Conservation (phyloP, 2,113 vertebrate genomes). For the Kryptolebias marmoratus region DNA sequence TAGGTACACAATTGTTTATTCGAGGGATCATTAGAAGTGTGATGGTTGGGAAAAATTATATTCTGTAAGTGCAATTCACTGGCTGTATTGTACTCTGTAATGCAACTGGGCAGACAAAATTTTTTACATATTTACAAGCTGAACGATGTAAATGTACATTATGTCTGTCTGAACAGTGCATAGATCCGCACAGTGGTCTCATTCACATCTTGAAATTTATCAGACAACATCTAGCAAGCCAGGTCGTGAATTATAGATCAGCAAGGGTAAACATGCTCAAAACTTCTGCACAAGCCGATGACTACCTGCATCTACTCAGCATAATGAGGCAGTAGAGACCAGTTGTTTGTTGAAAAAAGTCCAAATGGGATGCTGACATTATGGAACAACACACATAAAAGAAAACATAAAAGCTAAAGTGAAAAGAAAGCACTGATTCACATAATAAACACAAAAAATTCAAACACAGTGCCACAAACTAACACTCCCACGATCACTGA, state of each 20-base stretch:
- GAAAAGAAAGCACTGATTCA: constrained; percentile 22
- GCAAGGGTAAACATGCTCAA: constrained; percentile 1
- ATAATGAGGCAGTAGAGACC: background rate
- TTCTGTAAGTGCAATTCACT: constrained; percentile 12
- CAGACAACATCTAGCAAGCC: background rate
- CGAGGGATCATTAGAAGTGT: background rate
- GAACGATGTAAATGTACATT: background rate
- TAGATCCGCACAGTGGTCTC: background rate
- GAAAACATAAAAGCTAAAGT: background rate
- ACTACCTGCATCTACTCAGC: background rate
- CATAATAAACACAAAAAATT: constrained; percentile 6
- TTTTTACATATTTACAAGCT: background rate
- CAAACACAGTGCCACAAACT: constrained; percentile 23
- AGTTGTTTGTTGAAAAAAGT: background rate
- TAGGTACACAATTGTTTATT: constrained; percentile 25
- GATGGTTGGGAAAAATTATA: background rate
- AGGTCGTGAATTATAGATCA: background rate
- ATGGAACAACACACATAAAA: background rate
- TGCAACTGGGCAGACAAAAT: constrained; percentile 5
- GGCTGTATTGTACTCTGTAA: background rate
- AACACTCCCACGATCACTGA: constrained; percentile 16
- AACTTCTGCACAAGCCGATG: no score
- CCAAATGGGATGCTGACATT: background rate
- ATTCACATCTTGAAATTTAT: background rate
- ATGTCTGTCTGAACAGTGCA: background rate